Base-by-base conservation (phyloP, 2,888 invertebrate genomes). In the Rhodophaea formosa region DNA sequence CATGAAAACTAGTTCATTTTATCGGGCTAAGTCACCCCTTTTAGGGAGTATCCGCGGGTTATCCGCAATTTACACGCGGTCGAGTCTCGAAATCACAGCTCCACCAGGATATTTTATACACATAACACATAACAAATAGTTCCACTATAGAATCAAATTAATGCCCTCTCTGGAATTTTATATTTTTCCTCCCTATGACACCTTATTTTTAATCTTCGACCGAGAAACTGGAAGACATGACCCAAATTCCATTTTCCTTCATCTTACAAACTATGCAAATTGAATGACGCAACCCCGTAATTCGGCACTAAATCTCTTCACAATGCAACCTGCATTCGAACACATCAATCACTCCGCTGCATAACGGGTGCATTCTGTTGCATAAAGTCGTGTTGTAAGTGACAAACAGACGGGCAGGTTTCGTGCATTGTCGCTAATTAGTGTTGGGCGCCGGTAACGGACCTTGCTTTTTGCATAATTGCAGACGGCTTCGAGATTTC, bases 261-360 rank as follows among this genome's bases (percentile, higher is more conserved):
- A 10, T 6, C 23, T 12, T 3, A 1, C 10, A 12, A 46, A 29
- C 23, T 30, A 29, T 49, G 32, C 49, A 35, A 51, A 51, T 35
- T 16, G 12, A 51, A 51, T 61, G 54, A 39, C 59, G 47, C 51
- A 62, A 62, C 51, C n/a, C 12, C n/a, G 12, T 17, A 16, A 51
- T 17, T 32, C 7, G 51, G 51, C 51, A 16, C 8, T 51, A 8
- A 35, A 51, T 51, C 15, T 17, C 32, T 14, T 29, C 14, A 35
- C 51, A 8, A 15, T 29, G 29, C 29, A 16, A 35, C 12, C 35
- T 51, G 51, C 51, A 35, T 51, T 35, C 16, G 12, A 12, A 51
- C 23, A 16, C 51, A 51, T 35, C 51, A 35, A 51, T 51, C 51
- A 35, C n/a, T 29, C 16, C 15, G 35, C 10, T 17, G 39, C 51